Evolutionary conservation across 2,888 invertebrate genomes (phyloP), one percentile per base, ranked within the genome.

Genomic region (Drosophila colorata): DNA sequence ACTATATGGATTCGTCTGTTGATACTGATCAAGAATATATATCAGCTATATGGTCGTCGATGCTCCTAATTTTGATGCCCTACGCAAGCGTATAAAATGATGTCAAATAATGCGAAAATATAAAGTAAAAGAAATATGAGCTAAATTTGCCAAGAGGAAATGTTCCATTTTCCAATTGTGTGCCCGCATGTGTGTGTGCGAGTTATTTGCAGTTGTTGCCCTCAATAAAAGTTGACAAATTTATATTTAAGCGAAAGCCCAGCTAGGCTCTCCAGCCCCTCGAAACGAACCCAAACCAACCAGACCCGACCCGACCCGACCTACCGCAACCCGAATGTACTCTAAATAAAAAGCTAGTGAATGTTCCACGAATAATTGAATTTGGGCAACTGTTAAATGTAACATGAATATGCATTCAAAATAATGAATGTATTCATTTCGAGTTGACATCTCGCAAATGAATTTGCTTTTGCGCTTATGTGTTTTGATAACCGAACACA

Each of bases 91-190:
- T 33, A 33, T 33, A 33, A 23, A 41, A 66, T n/a, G 38, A n/a
- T 40, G 53, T 11, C 28, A 51, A 28, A 16, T 40, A 23, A 55
- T 38, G 18, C 37, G 40, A 40, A 16, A 20, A 58, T 51, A 72
- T 18, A 57, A 51, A 57, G 20, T n/a, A 37, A 59, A 43, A 37
- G 33, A 75, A 76, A 74, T 56, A 41, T 38, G 28, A 61, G 57
- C 61, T 20, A 79, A 81, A 81, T 81, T 81, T 86, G 84, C 64
- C 69, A 73, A 85, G 49, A 78, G 78, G 85, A 82, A 82, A 82
- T 87, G 85, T 75, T 55, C 40, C 64, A 84, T 71, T 82, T 79
- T 53, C 61, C 85, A 64, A 49, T 13, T 43, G 20, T 28, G 28
- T 23, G 43, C 31, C 33, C 20, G 23, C 37, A 40, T 58, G 38